Conservation (phyloP, 2,113 vertebrate genomes). For the Hypanus sabinus region DNA sequence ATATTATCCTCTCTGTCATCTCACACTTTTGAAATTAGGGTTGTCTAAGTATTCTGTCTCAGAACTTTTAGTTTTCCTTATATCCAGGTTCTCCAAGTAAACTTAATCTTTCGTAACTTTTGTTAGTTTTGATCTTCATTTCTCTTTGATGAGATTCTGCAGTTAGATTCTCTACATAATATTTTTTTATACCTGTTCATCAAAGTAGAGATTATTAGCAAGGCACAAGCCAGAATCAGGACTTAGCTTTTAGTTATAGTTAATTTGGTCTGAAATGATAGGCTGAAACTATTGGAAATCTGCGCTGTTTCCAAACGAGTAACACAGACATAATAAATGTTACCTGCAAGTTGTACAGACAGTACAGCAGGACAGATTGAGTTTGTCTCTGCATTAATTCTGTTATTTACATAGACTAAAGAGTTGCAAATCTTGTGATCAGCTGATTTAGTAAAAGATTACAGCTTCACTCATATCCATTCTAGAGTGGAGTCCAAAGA, state of each 20-base stretch:
- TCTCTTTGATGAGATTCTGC: background rate
- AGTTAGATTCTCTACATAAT: background rate
- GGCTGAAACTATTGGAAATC: background rate
- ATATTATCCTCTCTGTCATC: background rate
- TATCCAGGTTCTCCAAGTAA: background rate
- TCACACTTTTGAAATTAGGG: background rate
- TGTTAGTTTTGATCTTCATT: no score
- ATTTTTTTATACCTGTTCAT: background rate
- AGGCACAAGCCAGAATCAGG: background rate
- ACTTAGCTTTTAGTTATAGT: background rate
- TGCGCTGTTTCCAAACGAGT: background rate
- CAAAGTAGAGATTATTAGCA: background rate
- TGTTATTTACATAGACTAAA: background rate
- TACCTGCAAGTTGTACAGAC: background rate
- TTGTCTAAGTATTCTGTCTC: background rate
- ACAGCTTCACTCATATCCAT: background rate
- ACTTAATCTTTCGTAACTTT: background rate
- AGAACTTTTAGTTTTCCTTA: background rate
- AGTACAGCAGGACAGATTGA: background rate
- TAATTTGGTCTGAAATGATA: slow-evolving; percentile 4
- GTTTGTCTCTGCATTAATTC: background rate
- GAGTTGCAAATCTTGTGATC: background rate
- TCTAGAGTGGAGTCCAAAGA: background rate
- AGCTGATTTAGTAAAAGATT: background rate
- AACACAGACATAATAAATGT: background rate